Base-by-base conservation (phyloP, 1,140 invertebrate genomes). In the Belonocnema kinseyi region DNA sequence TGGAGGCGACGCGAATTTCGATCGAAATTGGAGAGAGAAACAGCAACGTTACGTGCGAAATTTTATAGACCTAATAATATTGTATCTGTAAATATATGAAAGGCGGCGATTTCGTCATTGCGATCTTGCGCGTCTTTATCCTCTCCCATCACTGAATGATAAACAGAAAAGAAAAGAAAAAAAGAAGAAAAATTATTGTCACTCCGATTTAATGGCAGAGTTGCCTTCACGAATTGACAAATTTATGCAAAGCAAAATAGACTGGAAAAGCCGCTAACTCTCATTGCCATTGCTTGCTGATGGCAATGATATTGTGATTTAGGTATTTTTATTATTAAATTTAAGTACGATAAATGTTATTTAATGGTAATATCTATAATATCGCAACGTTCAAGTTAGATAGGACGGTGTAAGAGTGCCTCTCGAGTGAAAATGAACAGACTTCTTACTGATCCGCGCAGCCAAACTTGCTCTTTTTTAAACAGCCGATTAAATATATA, bases 261-360 rank as follows among this genome's bases (percentile, higher is more conserved):
- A 87, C 80, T 83, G 80, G 83, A 85, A 85, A 85, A 74, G 33
- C 77, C 77, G 82, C 72, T 73, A 86, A 77, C 80, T 79, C 77
- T 79, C 76, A 80, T 81, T 82, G 74, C 75, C 76, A 78, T 85
- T 52, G 58, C 56, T 50, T 52, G 76, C 50, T 54, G 76, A 85
- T 73, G 73, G 78, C 74, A 77, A n/a, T 82, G 78, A 89, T 80
- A 87, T 87, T 88, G 88, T 88, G 85, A 89, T 89, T 89, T 88
- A 88, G 83, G 75, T 88, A 89, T 87, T 88, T 26, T 89, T 88
- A 85, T 86, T 87, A 85, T 86, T 86, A 87, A 85, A 89, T 88
- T 85, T 89, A 88, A 82, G 81, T 87, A 85, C 81, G 82, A 80
- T 87, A 83, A 87, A 86, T 88, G 86, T 90, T 90, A 89, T 90